Conservation (phyloP, 2,113 vertebrate genomes). For the Albula glossodonta region DNA sequence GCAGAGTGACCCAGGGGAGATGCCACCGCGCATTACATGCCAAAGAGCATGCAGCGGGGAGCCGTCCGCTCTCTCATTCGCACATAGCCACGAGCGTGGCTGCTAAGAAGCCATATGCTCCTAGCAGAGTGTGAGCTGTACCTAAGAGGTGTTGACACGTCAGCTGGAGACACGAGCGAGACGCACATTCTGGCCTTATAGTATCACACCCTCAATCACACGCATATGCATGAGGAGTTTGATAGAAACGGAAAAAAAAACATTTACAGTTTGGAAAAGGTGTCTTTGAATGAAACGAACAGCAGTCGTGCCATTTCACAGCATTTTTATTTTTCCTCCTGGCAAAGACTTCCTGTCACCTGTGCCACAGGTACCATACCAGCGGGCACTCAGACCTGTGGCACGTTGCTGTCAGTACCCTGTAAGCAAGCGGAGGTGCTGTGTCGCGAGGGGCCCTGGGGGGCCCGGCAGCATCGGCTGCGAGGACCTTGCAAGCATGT, state of each 20-base stretch:
- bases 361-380: not conserved
- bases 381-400: not conserved
- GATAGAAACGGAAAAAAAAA: too few species aligned
- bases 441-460: not conserved
- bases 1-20: constrained; percentile 3
- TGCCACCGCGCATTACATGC: constrained; percentile 11
- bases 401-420: not conserved
- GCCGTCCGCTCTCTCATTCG: not conserved
- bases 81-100: not conserved
- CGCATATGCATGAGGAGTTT: not conserved
- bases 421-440: not conserved
- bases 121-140: not conserved
- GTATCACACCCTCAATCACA: not conserved
- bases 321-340: not conserved
- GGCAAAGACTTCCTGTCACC: not conserved
- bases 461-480: not conserved
- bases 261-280: too few species aligned
- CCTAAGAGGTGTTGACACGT: not conserved
- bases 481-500: too few species aligned
- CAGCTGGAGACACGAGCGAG: not conserved
- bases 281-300: too few species aligned
- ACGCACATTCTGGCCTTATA: not conserved
- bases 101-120: not conserved
- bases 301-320: too few species aligned
- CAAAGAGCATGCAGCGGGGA: not conserved